Conservation (phyloP, 1,140 invertebrate species). For the Cylas formicarius region DNA sequence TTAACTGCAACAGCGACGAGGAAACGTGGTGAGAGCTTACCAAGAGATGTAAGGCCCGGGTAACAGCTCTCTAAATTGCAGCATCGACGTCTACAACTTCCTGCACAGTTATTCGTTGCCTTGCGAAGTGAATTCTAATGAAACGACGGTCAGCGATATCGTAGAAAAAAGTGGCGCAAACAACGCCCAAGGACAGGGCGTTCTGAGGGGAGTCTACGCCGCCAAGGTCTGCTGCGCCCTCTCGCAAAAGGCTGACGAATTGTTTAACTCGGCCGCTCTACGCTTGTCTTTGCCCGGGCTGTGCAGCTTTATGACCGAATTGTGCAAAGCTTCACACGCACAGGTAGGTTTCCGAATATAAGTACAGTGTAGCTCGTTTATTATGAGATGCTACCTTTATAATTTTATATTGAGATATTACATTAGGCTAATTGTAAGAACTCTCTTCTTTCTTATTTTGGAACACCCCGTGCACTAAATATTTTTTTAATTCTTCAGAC, state of each 20-base stretch:
- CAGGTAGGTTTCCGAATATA: constrained; percentile 47
- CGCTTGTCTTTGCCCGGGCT: constrained; percentile 78
- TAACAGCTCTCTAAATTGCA: constrained; percentile 41
- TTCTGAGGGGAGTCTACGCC: constrained; percentile 71
- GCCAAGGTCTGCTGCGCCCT: constrained; percentile 80
- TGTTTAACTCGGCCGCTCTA: constrained; percentile 78
- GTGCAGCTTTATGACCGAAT: constrained; percentile 69
- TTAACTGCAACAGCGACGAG: constrained; percentile 52
- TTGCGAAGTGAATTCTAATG: constrained; percentile 22
- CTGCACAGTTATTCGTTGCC: constrained; percentile 55
- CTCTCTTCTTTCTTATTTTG: no score
- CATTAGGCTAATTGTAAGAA: no score
- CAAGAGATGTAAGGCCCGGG: constrained; percentile 11
- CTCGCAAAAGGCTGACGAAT: constrained; percentile 75
- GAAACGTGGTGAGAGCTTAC: constrained; percentile 62
- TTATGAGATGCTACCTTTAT: constrained; percentile 1
- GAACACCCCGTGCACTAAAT: no score
- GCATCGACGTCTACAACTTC: constrained; percentile 76
- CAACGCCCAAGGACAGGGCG: constrained; percentile 52
- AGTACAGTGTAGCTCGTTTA: not conserved
- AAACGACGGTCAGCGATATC: constrained; percentile 52
- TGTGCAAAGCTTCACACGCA: constrained; percentile 74
- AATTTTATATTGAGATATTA: not conserved
- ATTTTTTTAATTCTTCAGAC: no score
- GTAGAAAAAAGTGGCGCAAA: constrained; percentile 59